Conservation (phyloP, 2,113 vertebrate species). For the Mellivora capensis region DNA sequence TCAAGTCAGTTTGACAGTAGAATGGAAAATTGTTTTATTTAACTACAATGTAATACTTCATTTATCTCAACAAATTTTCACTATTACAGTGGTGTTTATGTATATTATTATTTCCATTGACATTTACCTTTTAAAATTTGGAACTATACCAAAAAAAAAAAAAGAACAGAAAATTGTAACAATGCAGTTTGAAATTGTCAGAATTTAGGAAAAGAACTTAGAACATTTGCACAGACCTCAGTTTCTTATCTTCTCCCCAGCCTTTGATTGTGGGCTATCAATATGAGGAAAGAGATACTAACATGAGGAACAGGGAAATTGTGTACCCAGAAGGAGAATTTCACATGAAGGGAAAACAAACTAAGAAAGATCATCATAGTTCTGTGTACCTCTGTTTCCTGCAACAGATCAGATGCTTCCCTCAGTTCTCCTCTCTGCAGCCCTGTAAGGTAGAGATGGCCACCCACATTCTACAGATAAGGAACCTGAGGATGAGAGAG, state of each 20-base stretch:
- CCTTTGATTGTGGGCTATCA: background rate
- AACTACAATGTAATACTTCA: background rate
- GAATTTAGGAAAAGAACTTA: background rate
- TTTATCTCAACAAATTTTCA: background rate
- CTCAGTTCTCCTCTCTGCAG: background rate
- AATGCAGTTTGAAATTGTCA: background rate
- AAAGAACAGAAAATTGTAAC: background rate
- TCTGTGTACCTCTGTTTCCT: background rate
- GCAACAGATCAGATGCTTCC: background rate
- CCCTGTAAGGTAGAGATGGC: background rate
- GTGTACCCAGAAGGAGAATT: background rate
- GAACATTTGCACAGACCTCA: background rate
- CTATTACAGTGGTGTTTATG: background rate
- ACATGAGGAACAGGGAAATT: background rate
- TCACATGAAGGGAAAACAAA: background rate
- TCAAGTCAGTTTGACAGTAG: background rate
- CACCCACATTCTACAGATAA: background rate
- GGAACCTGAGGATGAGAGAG: background rate
- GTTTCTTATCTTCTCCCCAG: background rate
- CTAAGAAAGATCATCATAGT: background rate
- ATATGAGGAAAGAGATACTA: background rate
- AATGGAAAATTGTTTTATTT: background rate
- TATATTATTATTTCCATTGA: conserved; percentile 10
- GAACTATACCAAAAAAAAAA: background rate
- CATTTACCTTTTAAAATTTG: conserved; percentile 8